Conservation (phyloP, 1,140 invertebrate species). For the Sarcophaga bullata region DNA sequence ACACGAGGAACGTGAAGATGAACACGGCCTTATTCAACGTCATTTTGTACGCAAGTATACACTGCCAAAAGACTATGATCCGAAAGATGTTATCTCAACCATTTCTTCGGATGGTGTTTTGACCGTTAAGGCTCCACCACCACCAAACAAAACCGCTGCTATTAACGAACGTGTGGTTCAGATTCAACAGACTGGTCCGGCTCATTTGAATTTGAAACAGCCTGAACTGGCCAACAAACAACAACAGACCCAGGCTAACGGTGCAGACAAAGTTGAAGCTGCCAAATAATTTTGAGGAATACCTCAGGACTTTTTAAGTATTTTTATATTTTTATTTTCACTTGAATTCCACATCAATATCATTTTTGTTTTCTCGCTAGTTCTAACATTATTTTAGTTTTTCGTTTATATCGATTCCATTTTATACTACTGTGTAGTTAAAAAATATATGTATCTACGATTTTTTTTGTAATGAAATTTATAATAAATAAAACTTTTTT, state of each 20-base stretch:
- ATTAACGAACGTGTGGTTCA: slow-evolving; percentile 66
- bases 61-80: slow-evolving; percentile 75
- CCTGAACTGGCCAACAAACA: slow-evolving; percentile 50
- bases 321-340: not conserved
- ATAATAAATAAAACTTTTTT: not conserved
- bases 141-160: slow-evolving; percentile 59
- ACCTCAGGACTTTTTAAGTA: not conserved
- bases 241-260: slow-evolving; percentile 41
- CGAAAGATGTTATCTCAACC: slow-evolving; percentile 73
- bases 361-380: no score
- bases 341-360: not conserved
- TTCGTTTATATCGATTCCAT: not conserved
- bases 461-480: not conserved
- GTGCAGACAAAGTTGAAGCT: slow-evolving; percentile 2
- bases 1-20: slow-evolving; percentile 79
- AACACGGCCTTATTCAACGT: slow-evolving; percentile 78
- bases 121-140: slow-evolving; percentile 73
- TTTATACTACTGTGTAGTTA: slow-evolving; percentile 9
- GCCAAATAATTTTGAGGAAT: slow-evolving; percentile 7
- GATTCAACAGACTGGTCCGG: slow-evolving; percentile 66
- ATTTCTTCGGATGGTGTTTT: slow-evolving; percentile 81
- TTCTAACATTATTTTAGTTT: no score
- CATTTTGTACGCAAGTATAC: slow-evolving; percentile 79
- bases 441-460: not conserved
- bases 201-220: slow-evolving; percentile 60